Percentiles rank a stretch among this genome's conserved stretches.
Evolutionary conservation across 2,888 invertebrate genomes (phyloP).

Genomic region (Cryptocephalus primarius): DNA sequence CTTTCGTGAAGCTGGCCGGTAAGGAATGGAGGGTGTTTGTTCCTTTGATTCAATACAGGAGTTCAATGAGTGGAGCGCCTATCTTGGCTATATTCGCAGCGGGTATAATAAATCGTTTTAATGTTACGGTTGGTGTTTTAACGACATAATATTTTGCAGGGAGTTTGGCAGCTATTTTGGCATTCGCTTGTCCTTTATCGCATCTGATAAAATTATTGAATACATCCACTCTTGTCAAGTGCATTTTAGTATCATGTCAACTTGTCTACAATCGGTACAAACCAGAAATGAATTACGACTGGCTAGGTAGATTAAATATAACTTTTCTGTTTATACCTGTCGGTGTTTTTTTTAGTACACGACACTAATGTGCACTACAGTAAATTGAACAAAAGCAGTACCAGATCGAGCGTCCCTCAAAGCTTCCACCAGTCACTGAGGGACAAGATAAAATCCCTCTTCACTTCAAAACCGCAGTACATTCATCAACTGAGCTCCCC

Average conservation of each 20-base stretch:
- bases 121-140: no score
- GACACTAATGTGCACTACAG: slow-evolving; percentile 28
- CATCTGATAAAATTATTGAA: slow-evolving; percentile 51
- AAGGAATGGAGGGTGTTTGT: slow-evolving; percentile 53
- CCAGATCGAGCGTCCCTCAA: background rate
- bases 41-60: slow-evolving; percentile 48
- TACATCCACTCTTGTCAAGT: slow-evolving; percentile 41
- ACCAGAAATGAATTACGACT: slow-evolving; percentile 44
- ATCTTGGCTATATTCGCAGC: slow-evolving; percentile 53
- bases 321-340: no score
- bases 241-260: slow-evolving; percentile 26
- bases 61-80: slow-evolving; percentile 49
- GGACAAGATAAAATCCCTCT: slow-evolving; percentile 18
- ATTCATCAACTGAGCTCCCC: slow-evolving; percentile 19
- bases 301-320: slow-evolving; percentile 19
- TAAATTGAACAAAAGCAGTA: slow-evolving; percentile 19
- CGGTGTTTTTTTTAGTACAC: slow-evolving; percentile 10
- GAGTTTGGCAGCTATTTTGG: slow-evolving; percentile 49
- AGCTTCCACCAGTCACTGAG: slow-evolving; percentile 7
- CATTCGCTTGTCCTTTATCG: slow-evolving; percentile 51
- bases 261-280: slow-evolving; percentile 43
- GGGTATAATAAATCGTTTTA: slow-evolving; percentile 29
- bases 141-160: slow-evolving; percentile 34
- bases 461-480: slow-evolving; percentile 21
- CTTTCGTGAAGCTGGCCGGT: slow-evolving; percentile 46